These are phyloP conservation scores for Euwallacea fornicatus DNA, from an alignment of 1,140 invertebrate species.

Conservation along the genomic window DNA sequence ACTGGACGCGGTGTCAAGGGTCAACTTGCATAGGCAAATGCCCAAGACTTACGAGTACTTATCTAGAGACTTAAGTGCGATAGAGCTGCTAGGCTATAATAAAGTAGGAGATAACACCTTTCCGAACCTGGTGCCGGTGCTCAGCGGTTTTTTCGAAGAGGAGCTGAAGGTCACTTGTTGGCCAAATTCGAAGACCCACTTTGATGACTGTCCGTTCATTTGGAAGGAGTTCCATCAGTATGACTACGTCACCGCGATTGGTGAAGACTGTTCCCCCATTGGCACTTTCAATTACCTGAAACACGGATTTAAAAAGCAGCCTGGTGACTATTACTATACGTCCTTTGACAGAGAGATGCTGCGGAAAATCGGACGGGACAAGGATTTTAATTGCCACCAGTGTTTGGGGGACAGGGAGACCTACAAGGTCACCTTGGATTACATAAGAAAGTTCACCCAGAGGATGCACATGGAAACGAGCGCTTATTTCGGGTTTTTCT, in stretches of 20 bases:
- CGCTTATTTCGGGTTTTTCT: conserved; percentile 77
- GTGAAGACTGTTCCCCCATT: conserved; percentile 74
- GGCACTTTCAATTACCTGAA: conserved; percentile 82
- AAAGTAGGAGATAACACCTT: conserved; percentile 85
- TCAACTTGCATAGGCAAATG: conserved; percentile 84
- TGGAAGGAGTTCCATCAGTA: conserved; percentile 74
- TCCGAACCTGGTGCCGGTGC: conserved; percentile 74
- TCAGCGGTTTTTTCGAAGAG: conserved; percentile 65
- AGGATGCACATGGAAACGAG: conserved; percentile 55
- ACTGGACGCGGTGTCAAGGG: conserved; percentile 80
- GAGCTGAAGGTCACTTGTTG: conserved; percentile 67
- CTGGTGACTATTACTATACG: conserved; percentile 81
- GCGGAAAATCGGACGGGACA: conserved; percentile 60
- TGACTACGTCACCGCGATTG: conserved; percentile 77
- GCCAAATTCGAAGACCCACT: conserved; percentile 54
- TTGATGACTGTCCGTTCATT: conserved; percentile 74
- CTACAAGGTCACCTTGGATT: conserved; percentile 63
- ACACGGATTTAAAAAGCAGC: conserved; percentile 73
- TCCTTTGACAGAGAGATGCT: conserved; percentile 72
- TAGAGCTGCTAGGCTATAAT: conserved; percentile 77
- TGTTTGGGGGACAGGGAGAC: conserved; percentile 64
- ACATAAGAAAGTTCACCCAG: conserved; percentile 61
- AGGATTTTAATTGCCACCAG: conserved; percentile 61
- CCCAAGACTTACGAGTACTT: conserved; percentile 67
- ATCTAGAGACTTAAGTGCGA: conserved; percentile 59